Conservation (phyloP, 2,797 vertebrate genomes). For the Malurus splendens region DNA sequence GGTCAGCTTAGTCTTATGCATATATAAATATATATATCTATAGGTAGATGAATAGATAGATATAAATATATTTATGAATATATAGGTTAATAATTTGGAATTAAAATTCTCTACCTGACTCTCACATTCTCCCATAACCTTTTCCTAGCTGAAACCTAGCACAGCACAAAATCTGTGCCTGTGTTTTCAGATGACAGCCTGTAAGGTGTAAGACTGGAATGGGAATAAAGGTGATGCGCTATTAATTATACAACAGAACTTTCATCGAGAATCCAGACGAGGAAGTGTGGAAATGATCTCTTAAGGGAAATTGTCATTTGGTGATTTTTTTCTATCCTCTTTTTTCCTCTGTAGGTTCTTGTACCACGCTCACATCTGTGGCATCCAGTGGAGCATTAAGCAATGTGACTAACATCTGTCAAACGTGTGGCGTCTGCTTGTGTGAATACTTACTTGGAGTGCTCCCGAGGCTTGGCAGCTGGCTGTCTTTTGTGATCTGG, state of each 20-base stretch:
- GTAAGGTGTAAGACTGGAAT: not conserved
- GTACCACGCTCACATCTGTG: not conserved
- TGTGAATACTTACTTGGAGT: conserved; percentile 36
- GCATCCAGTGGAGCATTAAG: conserved; percentile 40
- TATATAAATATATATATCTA: not conserved
- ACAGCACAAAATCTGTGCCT: not conserved
- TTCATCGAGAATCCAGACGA: not conserved
- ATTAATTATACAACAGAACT: conserved; percentile 54
- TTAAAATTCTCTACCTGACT: not conserved
- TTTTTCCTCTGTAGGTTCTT: conserved; percentile 18
- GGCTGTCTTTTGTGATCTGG: conserved; percentile 49
- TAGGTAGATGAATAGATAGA: too few species aligned
- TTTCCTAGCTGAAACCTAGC: not conserved
- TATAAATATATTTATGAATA: not conserved
- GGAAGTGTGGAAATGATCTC: not conserved
- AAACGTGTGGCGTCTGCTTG: conserved; percentile 27
- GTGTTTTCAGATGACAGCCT: conserved; percentile 23
- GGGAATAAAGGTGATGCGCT: conserved; percentile 34
- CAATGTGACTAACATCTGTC: conserved; percentile 53
- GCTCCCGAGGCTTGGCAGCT: conserved; percentile 42
- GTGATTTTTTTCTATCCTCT: not conserved
- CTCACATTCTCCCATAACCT: not conserved
- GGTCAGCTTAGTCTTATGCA: not conserved
- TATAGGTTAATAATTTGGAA: not conserved
- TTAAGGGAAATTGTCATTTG: conserved; percentile 28